phyloP scores from a whole-genome alignment of 92 coral and sea anemone genomes.

The Parazoanthus darwini region DNA sequence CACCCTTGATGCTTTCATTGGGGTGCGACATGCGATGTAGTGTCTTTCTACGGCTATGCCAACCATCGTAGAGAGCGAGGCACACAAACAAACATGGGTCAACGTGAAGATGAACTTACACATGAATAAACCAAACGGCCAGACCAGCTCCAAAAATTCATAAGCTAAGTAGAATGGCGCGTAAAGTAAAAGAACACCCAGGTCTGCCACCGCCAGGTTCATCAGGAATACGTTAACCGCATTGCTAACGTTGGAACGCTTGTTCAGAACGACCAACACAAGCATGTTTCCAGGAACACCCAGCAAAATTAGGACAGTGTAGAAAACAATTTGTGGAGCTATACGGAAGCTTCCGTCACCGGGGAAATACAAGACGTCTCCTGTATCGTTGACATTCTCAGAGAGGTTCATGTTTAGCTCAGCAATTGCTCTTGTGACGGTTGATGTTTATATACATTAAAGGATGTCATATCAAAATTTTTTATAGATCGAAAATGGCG shows the following conservation, averaged over 20 bases:
- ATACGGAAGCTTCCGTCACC: background rate
- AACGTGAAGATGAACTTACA: constrained; percentile 67
- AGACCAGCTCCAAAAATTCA: constrained; percentile 53
- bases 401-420: background rate
- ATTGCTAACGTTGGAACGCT: background rate
- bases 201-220: constrained; percentile 65
- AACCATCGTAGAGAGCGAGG: constrained; percentile 62
- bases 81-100: constrained; percentile 65
- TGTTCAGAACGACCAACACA: background rate
- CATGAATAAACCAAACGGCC: constrained; percentile 70
- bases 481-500: background rate
- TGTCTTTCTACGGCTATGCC: constrained; percentile 72
- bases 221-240: constrained; percentile 38
- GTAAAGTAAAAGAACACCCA: constrained; percentile 56
- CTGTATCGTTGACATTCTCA: background rate
- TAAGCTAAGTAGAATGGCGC: constrained; percentile 67
- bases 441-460: background rate
- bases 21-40: constrained; percentile 28
- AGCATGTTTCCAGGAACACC: constrained; percentile 1
- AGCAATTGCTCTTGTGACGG: background rate
- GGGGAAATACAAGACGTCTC: background rate
- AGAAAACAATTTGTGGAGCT: constrained; percentile 2
- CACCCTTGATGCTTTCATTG: constrained; percentile 24
- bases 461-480: background rate
- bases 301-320: background rate